These are phyloP conservation scores for Rallus limicola DNA, from an alignment of 2,113 vertebrate species.

Conservation along the genomic window DNA sequence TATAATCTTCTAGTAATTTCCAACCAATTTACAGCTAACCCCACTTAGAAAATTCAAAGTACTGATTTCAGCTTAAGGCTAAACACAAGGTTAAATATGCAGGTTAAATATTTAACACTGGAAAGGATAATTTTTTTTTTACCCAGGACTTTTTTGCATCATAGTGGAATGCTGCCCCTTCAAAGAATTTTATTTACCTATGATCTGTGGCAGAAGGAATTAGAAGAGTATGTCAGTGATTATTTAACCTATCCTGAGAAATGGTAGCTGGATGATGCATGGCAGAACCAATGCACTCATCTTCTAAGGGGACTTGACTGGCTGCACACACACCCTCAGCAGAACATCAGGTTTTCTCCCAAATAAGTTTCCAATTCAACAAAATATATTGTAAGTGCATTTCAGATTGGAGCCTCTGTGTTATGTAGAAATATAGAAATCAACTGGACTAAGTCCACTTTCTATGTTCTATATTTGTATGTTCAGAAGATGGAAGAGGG, in stretches of 20 bases:
- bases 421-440: not conserved
- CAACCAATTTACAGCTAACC: not conserved
- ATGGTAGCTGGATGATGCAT: not conserved
- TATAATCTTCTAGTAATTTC: not conserved
- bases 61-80: not conserved
- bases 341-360: not conserved
- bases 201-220: not conserved
- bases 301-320: not conserved
- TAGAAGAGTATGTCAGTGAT: not conserved
- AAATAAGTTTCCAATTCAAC: not conserved
- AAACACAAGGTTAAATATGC: not conserved
- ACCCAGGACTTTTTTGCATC: not conserved
- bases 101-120: not conserved
- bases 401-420: not conserved
- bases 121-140: not conserved
- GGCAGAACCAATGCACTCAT: not conserved
- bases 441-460: not conserved
- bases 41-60: not conserved
- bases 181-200: not conserved
- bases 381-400: not conserved
- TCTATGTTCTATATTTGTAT: too few relatives aligned
- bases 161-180: not conserved
- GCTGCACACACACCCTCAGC: not conserved
- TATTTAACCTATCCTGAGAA: not conserved
- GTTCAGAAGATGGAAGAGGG: not conserved